Base-by-base conservation (phyloP, 2,888 invertebrate genomes). In the Dicycla oo region DNA sequence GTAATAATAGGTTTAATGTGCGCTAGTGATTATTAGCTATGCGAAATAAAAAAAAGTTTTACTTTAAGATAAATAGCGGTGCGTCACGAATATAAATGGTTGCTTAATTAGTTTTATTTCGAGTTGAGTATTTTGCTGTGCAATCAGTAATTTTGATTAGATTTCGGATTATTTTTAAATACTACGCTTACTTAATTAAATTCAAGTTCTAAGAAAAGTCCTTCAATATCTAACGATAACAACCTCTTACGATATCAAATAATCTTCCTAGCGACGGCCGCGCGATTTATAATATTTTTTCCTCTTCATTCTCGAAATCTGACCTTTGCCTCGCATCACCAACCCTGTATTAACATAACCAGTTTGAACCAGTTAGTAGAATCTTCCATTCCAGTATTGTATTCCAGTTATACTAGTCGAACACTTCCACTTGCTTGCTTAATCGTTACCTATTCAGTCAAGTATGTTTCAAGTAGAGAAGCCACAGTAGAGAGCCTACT, bases 301-400 rank as follows among this genome's bases (percentile, higher is more conserved):
- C 63, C 47, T 74, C 58, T 79, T 74, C 60, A 78, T 71, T 79
- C 78, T 69, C 69, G 66, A 73, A 81, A 80, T 82, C 66, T 86
- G 85, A 88, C 86, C 88, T 88, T 86, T 87, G 69, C 57, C 63
- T 60, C 79, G 82, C 77, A 71, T 83, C 80, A 72, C 54, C 75
- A 67, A 68, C 80, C 77, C 77, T 72, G 54, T 56, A 88, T 89
- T 86, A 87, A 65, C 88, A 90, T 88, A 89, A 90, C 90, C 86
- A 77, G 90, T 88, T 70, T 43, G 83, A 87, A 89, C 89, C 86
- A 81, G 90, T 88, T 73, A n/a, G 69, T 81, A 79, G 82, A 85
- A 78, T 85, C 86, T 85, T 81, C 84, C 73, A 81, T 70, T 73
- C 77, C 65, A 71, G 80, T 78, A 76, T 63, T 53, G 51, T 78